Evolutionary conservation across 2,797 vertebrate species (phyloP).

Genomic region (Macropodus opercularis): DNA sequence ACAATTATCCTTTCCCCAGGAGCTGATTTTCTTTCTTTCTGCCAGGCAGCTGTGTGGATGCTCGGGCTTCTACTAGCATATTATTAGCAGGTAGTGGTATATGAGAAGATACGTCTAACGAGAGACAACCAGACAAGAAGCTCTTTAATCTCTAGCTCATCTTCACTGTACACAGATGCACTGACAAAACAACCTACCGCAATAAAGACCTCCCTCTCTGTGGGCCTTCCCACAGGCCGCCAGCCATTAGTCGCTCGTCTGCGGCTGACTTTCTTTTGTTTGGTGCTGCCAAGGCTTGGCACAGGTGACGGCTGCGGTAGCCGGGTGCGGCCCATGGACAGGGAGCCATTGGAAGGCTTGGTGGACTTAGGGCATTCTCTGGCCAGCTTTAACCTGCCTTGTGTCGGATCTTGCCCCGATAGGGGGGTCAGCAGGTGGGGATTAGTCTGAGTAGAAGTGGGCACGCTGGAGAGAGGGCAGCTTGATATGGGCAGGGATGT

Average conservation of each 20-base stretch:
- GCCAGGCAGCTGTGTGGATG: conserved; percentile 11
- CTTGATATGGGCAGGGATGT: conserved; percentile 90
- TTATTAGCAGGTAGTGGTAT: conserved; percentile 18
- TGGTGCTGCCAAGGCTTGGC: conserved; percentile 82
- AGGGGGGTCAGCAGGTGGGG: conserved; percentile 89
- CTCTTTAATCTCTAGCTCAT: conserved; percentile 14
- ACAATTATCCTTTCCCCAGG: conserved; percentile 41
- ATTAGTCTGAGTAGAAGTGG: conserved; percentile 89
- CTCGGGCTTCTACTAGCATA: neutral
- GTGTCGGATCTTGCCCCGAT: conserved; percentile 84
- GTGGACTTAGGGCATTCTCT: conserved; percentile 89
- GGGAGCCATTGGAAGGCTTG: conserved; percentile 88
- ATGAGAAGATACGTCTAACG: conserved; percentile 7
- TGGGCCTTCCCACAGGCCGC: conserved; percentile 91
- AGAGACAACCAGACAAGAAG: conserved; percentile 1
- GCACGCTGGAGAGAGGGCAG: conserved; percentile 91
- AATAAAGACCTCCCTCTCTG: conserved; percentile 94
- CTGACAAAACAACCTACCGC: conserved; percentile 84
- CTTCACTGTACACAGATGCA: conserved; percentile 7
- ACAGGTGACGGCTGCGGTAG: conserved; percentile 79
- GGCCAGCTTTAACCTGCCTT: conserved; percentile 82
- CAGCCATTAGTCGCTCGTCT: conserved; percentile 94
- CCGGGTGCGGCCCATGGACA: conserved; percentile 81
- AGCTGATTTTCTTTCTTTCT: conserved; percentile 3
- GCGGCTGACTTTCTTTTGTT: conserved; percentile 87